These are phyloP conservation scores for Laothoe populi DNA, from an alignment of 2,888 invertebrate species.

Conservation along the genomic window DNA sequence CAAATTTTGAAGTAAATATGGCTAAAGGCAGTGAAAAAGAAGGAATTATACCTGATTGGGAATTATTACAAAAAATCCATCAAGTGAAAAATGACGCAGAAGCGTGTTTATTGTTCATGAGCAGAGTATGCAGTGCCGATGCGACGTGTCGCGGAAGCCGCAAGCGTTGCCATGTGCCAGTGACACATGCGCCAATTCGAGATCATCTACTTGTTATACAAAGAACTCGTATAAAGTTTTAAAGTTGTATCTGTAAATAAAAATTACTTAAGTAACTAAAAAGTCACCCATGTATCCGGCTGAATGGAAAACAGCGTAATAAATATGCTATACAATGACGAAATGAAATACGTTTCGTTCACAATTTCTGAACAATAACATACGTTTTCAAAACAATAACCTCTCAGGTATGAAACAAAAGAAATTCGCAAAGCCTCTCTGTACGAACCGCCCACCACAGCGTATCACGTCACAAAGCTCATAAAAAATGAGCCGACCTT, in stretches of 20 bases:
- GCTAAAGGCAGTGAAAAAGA: too few relatives aligned
- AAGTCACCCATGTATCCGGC: not conserved
- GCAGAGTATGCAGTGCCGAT: not conserved
- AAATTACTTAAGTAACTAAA: not conserved
- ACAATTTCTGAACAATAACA: not conserved
- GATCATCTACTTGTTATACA: not conserved
- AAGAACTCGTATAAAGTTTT: not conserved
- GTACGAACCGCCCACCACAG: slow-evolving; percentile 18
- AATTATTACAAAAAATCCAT: too few relatives aligned
- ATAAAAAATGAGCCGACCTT: slow-evolving; percentile 22
- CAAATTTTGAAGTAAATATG: too few relatives aligned
- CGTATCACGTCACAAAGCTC: slow-evolving; percentile 27
- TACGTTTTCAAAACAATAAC: not conserved
- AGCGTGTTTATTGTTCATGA: slow-evolving; percentile 8
- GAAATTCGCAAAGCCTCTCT: not conserved
- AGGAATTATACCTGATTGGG: too few relatives aligned
- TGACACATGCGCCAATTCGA: not conserved
- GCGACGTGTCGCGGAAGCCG: not conserved
- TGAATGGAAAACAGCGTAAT: not conserved
- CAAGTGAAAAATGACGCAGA: slow-evolving; percentile 8
- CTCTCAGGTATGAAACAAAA: not conserved
- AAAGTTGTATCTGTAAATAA: not conserved
- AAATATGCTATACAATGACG: not conserved
- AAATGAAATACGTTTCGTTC: too few relatives aligned
- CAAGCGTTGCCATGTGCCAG: not conserved